A percentile compares a stretch with the other conserved stretches of the same genome.
These are phyloP conservation scores for Micronycteris hirsuta DNA, from an alignment of 2,113 vertebrate species.

Conservation along the genomic window DNA sequence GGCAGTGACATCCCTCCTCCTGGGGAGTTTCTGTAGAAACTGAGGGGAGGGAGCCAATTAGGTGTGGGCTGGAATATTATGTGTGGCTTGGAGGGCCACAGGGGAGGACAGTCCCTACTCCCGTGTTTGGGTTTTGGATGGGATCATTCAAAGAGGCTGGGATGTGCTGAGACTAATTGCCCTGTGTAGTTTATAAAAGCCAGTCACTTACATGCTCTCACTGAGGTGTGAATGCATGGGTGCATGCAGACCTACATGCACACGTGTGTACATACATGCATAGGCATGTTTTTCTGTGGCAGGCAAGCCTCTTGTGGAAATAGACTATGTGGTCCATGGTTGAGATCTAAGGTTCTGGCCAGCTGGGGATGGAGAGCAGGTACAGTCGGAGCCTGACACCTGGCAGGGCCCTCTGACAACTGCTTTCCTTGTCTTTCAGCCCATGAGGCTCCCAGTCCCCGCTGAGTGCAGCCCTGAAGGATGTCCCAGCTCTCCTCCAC, in stretches of 20 bases:
- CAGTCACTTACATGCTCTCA: neutral
- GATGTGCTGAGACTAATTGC: neutral
- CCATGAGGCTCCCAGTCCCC: conserved; percentile 86
- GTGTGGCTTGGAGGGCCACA: neutral
- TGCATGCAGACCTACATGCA: neutral
- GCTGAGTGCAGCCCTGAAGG: conserved; percentile 81
- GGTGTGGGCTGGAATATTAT: neutral
- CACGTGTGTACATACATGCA: fast-evolving
- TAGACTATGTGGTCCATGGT: neutral
- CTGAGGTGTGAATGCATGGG: neutral
- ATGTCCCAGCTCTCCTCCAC: conserved; percentile 97
- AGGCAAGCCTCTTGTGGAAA: neutral
- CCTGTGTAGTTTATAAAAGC: neutral
- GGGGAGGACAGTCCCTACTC: neutral
- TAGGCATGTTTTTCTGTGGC: neutral
- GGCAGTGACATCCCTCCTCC: neutral
- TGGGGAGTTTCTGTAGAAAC: neutral
- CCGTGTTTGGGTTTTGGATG: neutral
- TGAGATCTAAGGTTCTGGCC: neutral
- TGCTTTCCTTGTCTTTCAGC: conserved; percentile 82
- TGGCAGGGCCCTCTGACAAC: neutral
- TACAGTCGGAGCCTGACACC: neutral
- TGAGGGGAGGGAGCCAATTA: neutral
- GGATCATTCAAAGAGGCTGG: neutral
- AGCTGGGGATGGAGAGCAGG: neutral